Evolutionary conservation across 2,888 invertebrate species (phyloP), one percentile per base, ranked within the genome.

Genomic region (Campaea margaritaria): DNA sequence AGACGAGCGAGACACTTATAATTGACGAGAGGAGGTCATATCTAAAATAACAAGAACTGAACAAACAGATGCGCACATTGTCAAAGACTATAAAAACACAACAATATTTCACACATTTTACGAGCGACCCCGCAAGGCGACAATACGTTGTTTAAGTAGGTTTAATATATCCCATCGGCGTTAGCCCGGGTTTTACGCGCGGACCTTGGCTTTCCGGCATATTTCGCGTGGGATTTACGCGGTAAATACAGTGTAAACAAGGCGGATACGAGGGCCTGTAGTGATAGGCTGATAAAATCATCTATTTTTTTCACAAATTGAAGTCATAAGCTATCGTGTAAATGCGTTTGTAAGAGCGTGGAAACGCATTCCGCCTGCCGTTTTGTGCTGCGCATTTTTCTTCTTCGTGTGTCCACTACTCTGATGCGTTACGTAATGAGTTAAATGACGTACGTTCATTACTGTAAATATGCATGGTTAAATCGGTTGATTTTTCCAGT

Each of bases 211-310:
- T 66, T 72, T 72, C 70, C 67, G 63, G 65, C 51, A 39, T 67
- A 69, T 73, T 75, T 74, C 67, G 65, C 64, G 61, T 66, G 59
- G 68, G 70, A 74, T 75, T 75, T 78, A 67, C 61, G 62, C 59
- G 69, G 34, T 16, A 43, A 39, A 52, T 45, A 58, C 49, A 49
- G n/a, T 41, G 41, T 50, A 50, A 53, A 53, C 15, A 21, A 27
- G 15, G 58, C 60, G 59, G 65, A 64, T 57, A 43, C n/a, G 15
- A 34, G 13, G 57, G 61, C 44, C 58, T 54, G 46, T 21, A 21
- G 21, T 21, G 38, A 43, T 50, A 21, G 28, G 0, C 11, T 47
- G 47, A 52, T 61, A 56, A 57, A 49, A 27, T 0, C 41, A 14
- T 28, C 28, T 43, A n/a, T 56, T 50, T 46, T 5, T 21, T 21